Percentiles rank a stretch among this genome's conserved stretches.
Evolutionary conservation across 2,888 invertebrate genomes (phyloP).

Genomic region (Heliconius erato): DNA sequence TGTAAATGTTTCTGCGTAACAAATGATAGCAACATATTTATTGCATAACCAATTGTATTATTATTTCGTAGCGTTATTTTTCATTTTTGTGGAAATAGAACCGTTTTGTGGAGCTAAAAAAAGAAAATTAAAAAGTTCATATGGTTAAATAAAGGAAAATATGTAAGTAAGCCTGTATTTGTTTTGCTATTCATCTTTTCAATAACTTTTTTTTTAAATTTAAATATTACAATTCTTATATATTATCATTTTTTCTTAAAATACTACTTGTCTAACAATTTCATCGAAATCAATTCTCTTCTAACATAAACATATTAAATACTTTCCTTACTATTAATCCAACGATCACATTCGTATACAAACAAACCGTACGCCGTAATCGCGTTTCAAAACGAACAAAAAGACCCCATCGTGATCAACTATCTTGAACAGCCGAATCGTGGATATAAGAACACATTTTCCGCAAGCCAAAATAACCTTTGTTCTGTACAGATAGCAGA

Average conservation of each 20-base stretch:
- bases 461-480: conserved; percentile 43
- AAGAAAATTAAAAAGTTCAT: neutral
- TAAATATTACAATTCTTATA: neutral
- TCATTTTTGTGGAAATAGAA: neutral
- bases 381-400: conserved; percentile 48
- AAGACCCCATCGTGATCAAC: conserved; percentile 50
- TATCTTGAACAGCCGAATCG: conserved; percentile 50
- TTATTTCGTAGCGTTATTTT: neutral
- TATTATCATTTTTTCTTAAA: neutral
- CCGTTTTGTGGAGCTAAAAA: neutral
- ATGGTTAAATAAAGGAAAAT: neutral
- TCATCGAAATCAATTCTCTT: too few relatives aligned
- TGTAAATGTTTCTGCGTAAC: too few relatives aligned
- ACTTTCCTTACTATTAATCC: neutral
- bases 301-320: neutral
- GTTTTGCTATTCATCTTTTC: too few relatives aligned
- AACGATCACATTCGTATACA: conserved; percentile 12
- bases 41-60: too few relatives aligned
- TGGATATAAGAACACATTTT: conserved; percentile 41
- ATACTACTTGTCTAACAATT: too few relatives aligned
- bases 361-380: conserved; percentile 14
- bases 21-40: too few relatives aligned
- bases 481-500: conserved; percentile 35
- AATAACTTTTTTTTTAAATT: neutral
- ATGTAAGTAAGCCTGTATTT: too few relatives aligned